Evolutionary conservation across 2,113 vertebrate genomes (phyloP), one percentile per base, ranked within the genome.

Genomic region (Mobula hypostoma): DNA sequence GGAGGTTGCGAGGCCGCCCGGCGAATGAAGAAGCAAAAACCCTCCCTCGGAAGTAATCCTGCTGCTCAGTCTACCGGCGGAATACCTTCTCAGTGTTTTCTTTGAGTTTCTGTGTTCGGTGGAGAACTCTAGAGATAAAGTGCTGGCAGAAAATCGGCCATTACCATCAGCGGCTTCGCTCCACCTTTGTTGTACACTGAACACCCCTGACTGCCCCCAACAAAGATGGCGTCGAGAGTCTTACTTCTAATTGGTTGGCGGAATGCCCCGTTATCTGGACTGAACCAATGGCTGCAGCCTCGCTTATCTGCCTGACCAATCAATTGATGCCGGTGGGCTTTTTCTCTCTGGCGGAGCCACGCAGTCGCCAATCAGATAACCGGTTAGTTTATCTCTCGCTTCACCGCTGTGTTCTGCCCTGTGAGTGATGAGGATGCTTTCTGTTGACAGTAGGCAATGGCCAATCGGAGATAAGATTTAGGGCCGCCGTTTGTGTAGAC

Each of bases 191-290:
- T 58, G 80, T 7, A 6, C 80, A 8, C 1, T 56, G 3, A 15
- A 48, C 1, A 21, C 7, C 6, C 21, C 48, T 2, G 80, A 8
- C 48, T 58, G 80, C 80, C 80, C 80, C 80, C 17, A 8, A 77
- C 12, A 11, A 77, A 56, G 92, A 94, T 83, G 80, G 80, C 40
- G 80, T 15, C 80, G 40, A 19, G 0, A 1, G 5, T 3, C 66
- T 7, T 29, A 2, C 29, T 29, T 40, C 66, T 27, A 27, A 94
- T 70, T 76, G 66, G 91, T 7, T 14, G 91, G 63, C 91, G 27
- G 40, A 1, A 4, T 14, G 27, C 5, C 0, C 61, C 6, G 21
- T 8, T 19, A 2, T 1, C 19, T 40, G 0, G 0, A 7, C 21
- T 21, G 7, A 7, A 56, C 80, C 40, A 83, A 83, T 83, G 40